Base-by-base conservation (phyloP, 2,888 invertebrate genomes). In the Heliconius hortense region DNA sequence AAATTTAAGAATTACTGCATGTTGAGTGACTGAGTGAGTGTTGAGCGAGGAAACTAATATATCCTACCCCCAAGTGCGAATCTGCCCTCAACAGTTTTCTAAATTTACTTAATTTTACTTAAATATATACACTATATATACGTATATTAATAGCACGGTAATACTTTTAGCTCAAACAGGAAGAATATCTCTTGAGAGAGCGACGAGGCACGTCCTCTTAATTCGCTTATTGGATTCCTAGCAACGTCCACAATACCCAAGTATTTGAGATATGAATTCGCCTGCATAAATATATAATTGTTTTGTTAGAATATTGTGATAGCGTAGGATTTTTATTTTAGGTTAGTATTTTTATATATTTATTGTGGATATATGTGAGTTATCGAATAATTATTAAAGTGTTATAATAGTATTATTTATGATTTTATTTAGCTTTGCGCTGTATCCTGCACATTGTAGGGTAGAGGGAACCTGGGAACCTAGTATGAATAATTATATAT, bases 141-240 rank as follows among this genome's bases (percentile, higher is more conserved):
- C 15, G 10, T 66, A 66, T 66, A 66, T 39, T n/a, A 66, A 39
- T 64, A 64, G 5, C 2, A 66, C 26, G 60, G 39, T 24, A 15
- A 59, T 71, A 71, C 26, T 71, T 71, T 71, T 71, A 24, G 71
- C 72, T 74, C 63, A 31, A 77, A 77, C 71, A 74, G 72, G 77
- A 31, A 70, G 73, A 77, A 80, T 77, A 78, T 76, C 76, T 80
- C 59, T 72, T 66, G 31, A 70, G 77, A 78, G 66, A 21, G 60
- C 62, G 72, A 39, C 35, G 68, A 48, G 63, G 77, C 81, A 79
- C 81, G 81, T 82, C 79, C 77, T 80, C 78, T 77, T 79, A 81
- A 82, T 81, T 81, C 81, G 78, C 68, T 78, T 80, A 82, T 82
- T 79, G 77, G 79, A 82, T 82, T 82, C 80, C 80, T 72, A 66